A percentile compares a stretch with the other conserved stretches of the same genome.
Evolutionary conservation across 2,888 invertebrate species (phyloP).

Genomic region (Pseudoips prasinana): DNA sequence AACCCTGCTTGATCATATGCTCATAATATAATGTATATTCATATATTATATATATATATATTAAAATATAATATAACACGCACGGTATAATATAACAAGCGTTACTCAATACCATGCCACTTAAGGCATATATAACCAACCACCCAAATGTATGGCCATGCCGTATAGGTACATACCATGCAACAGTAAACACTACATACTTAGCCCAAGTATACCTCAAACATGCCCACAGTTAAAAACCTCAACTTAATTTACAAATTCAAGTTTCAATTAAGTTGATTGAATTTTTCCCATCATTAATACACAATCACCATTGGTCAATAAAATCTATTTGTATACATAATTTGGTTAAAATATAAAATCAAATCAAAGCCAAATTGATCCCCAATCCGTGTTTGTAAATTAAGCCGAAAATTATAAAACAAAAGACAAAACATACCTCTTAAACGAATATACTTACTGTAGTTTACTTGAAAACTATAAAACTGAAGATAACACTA

Average conservation of each 20-base stretch:
- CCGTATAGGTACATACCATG: slow-evolving; percentile 14
- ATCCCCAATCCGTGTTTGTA: slow-evolving; percentile 7
- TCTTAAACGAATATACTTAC: slow-evolving; percentile 21
- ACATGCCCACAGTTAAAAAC: slow-evolving; percentile 2
- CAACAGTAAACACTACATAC: slow-evolving; percentile 16
- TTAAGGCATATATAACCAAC: not conserved
- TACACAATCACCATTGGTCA: no score
- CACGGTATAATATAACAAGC: slow-evolving; percentile 24
- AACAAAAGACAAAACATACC: slow-evolving; percentile 4
- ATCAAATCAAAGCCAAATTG: not conserved
- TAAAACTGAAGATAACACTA: slow-evolving; percentile 8
- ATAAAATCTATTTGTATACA: no score
- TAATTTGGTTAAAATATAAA: not conserved
- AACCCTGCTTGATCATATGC: no score
- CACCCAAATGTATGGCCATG: slow-evolving; percentile 1
- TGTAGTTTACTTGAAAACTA: slow-evolving; percentile 14
- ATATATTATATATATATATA: slow-evolving; percentile 20
- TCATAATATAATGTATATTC: not conserved
- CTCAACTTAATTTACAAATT: slow-evolving; percentile 25
- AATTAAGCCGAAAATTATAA: slow-evolving; percentile 19
- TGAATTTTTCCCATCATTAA: no score
- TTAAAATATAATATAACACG: slow-evolving; percentile 24
- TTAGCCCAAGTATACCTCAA: slow-evolving; percentile 5
- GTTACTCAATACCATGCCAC: slow-evolving; percentile 18
- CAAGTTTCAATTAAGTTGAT: no score